Percentiles rank a stretch among this genome's conserved stretches.
These are phyloP conservation scores for Empis stercorea DNA, from an alignment of 2,888 invertebrate genomes.

Conservation along the genomic window DNA sequence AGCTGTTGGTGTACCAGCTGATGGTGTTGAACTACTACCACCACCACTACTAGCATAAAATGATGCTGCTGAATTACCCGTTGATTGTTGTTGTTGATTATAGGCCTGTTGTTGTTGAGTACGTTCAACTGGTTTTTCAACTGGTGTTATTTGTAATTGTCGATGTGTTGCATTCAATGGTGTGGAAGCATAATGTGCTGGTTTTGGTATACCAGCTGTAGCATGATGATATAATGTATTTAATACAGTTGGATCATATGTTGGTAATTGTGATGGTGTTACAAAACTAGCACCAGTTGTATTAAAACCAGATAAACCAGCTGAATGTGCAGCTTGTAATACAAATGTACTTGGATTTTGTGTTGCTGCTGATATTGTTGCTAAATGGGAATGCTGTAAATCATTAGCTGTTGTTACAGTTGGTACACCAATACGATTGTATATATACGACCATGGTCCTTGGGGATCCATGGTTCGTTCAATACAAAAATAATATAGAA, in stretches of 20 bases:
- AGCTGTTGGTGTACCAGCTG: slow-evolving; percentile 2
- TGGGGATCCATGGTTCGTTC: slow-evolving; percentile 56
- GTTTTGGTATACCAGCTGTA: slow-evolving; percentile 46
- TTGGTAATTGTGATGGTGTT: slow-evolving; percentile 55
- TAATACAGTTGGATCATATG: slow-evolving; percentile 64
- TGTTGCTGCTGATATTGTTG: slow-evolving; percentile 37
- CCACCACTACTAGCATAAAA: background rate
- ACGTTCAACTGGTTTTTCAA: slow-evolving; percentile 40
- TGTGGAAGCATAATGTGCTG: slow-evolving; percentile 55
- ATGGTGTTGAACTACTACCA: slow-evolving; percentile 1
- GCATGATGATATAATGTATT: slow-evolving; percentile 72
- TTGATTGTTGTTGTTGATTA: background rate
- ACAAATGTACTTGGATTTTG: slow-evolving; percentile 56
- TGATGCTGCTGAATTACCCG: background rate
- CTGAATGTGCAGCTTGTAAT: slow-evolving; percentile 47
- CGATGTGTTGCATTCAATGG: slow-evolving; percentile 49
- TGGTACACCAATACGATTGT: slow-evolving; percentile 63
- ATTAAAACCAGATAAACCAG: slow-evolving; percentile 48
- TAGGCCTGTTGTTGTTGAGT: slow-evolving; percentile 37
- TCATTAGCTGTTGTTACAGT: slow-evolving; percentile 53
- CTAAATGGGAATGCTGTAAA: slow-evolving; percentile 55
- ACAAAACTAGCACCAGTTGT: slow-evolving; percentile 42
- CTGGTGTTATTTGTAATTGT: slow-evolving; percentile 48
- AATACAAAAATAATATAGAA: too few relatives aligned
- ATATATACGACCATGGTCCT: slow-evolving; percentile 76